phyloP scores from a whole-genome alignment of 92 coral and sea anemone genomes.

The Anthopleura xanthogrammica region DNA sequence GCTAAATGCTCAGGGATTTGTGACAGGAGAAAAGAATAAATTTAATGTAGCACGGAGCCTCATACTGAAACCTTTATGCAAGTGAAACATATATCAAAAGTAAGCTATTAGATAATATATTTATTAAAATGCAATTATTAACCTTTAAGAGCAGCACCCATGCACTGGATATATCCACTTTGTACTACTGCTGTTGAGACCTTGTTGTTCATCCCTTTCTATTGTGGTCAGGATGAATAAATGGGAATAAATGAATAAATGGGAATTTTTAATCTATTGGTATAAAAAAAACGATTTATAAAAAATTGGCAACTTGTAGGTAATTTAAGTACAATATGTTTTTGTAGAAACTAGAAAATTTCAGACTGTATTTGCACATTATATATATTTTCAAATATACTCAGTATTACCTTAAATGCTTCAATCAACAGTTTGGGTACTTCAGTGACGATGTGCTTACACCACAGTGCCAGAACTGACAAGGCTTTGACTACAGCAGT shows the following conservation, averaged over 20 bases:
- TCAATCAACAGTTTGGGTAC: conserved; percentile 72
- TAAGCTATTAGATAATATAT: too few species aligned
- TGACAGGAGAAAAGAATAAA: too few species aligned
- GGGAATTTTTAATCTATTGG: too few species aligned
- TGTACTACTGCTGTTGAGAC: conserved; percentile 75
- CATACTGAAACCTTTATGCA: too few species aligned
- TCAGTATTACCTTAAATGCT: conserved; percentile 70
- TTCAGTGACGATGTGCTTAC: conserved; percentile 60
- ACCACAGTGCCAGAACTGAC: conserved; percentile 78
- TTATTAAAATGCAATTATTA: not conserved
- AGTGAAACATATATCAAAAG: too few species aligned
- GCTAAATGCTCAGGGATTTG: too few species aligned
- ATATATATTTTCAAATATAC: not conserved
- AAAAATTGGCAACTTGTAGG: not conserved
- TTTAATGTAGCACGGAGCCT: too few species aligned
- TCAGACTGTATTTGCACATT: not conserved
- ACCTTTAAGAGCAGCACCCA: conserved; percentile 84
- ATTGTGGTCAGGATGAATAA: conserved; percentile 1
- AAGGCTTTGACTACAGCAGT: conserved; percentile 75
- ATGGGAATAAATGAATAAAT: conserved; percentile 2
- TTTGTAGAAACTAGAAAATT: too few species aligned
- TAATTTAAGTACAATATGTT: not conserved
- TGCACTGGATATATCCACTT: conserved; percentile 75
- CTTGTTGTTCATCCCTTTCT: conserved; percentile 93
- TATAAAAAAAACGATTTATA: too few species aligned